Conservation (phyloP, 2,797 vertebrate species). For the Macrochelys suwanniensis region DNA sequence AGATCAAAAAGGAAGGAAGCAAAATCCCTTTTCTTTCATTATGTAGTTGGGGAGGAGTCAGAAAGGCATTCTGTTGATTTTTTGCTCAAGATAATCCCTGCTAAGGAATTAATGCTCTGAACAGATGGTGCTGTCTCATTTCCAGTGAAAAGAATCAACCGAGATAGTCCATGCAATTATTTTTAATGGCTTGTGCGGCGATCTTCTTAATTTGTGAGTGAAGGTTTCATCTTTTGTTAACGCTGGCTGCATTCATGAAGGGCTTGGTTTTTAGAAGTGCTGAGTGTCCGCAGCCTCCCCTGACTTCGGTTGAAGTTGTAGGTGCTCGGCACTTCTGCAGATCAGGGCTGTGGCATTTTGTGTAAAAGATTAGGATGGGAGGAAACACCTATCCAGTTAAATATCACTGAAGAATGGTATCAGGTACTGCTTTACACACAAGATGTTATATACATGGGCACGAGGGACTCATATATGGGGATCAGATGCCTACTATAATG, state of each 20-base stretch:
- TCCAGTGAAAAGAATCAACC: slow-evolving; percentile 83
- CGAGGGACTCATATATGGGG: not conserved
- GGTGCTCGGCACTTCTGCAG: slow-evolving; percentile 32
- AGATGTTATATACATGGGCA: not conserved
- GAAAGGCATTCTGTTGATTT: slow-evolving; percentile 83
- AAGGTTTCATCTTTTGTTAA: slow-evolving; percentile 83
- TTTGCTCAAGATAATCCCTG: slow-evolving; percentile 83
- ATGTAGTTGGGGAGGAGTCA: slow-evolving; percentile 76
- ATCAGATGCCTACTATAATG: not conserved
- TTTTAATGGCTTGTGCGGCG: slow-evolving; percentile 83
- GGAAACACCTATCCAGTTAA: slow-evolving; percentile 62
- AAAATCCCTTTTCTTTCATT: slow-evolving; percentile 76
- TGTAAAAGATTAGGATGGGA: slow-evolving; percentile 50
- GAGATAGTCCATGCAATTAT: slow-evolving; percentile 85
- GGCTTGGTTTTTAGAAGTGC: slow-evolving; percentile 50
- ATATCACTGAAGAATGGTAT: not conserved
- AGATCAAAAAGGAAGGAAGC: slow-evolving; percentile 74
- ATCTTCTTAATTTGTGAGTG: slow-evolving; percentile 85
- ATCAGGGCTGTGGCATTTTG: slow-evolving; percentile 46
- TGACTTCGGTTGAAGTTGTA: slow-evolving; percentile 14
- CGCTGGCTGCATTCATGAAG: slow-evolving; percentile 64
- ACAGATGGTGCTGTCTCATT: slow-evolving; percentile 85
- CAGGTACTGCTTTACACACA: not conserved
- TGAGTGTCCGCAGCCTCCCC: not conserved
- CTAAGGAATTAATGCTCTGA: slow-evolving; percentile 83